phyloP scores from a whole-genome alignment of 2,113 vertebrate species.

The Meles meles region DNA sequence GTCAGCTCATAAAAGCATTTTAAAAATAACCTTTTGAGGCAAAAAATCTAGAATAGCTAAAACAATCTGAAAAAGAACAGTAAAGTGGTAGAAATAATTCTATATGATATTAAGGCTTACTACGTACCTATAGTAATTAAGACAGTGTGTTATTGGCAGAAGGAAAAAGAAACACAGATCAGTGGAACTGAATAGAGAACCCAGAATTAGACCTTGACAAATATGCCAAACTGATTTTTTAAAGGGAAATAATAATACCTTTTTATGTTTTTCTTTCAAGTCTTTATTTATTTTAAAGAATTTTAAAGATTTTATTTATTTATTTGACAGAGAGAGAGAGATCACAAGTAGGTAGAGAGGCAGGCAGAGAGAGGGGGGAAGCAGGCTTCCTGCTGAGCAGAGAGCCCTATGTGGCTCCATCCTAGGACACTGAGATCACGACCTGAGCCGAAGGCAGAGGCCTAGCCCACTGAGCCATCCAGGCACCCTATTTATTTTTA shows the following conservation, averaged over 20 bases:
- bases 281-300: neutral
- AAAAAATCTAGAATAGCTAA: neutral
- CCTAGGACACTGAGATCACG: too few species aligned
- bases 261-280: neutral
- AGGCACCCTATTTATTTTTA: neutral
- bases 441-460: too few species aligned
- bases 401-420: too few species aligned
- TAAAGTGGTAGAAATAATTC: neutral
- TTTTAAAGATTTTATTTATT: neutral
- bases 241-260: neutral
- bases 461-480: too few species aligned
- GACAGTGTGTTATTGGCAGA: neutral
- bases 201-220: neutral
- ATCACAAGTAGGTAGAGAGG: too few species aligned
- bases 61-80: neutral
- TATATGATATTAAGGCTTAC: neutral
- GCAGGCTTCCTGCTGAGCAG: too few species aligned
- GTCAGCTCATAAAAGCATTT: slow-evolving; percentile 4
- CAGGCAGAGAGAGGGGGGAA: too few species aligned
- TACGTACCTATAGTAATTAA: neutral
- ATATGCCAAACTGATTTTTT: neutral
- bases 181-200: neutral
- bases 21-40: neutral
- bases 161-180: neutral
- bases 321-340: neutral